Evolutionary conservation across 2,888 invertebrate species (phyloP), one percentile per base, ranked within the genome.

Genomic region (Drosophila gaucha): DNA sequence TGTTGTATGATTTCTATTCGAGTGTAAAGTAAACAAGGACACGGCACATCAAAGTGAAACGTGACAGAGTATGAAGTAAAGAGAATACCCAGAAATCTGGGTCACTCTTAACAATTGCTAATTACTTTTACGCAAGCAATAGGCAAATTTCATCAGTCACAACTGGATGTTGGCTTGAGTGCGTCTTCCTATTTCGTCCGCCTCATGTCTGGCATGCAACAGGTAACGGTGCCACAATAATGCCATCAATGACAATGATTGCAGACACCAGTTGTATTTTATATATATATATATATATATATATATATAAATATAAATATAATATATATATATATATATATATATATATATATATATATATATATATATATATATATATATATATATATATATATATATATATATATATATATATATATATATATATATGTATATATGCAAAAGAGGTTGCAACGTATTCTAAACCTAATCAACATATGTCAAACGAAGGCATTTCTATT

Each of bases 391-490:
- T 38, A 35, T 47, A 22, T 14, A 26, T 1, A 2, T 10, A 5
- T 24, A 4, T 39, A 22, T 22, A 39, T 24, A 24, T n/a, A 41
- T 6, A 20, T 6, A 38, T 20, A 20, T 12, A 20, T 38, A 12
- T 22, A 22, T 41, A 24, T 24, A 24, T 43, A 5, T 26, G 14
- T 16, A 5, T 44, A 6, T 44, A 18, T 44, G 59, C 33, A 43
- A 52, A 74, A 77, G 36, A 51, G 49, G 59, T 68, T 67, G 78
- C 56, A 65, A 30, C 31, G 57, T 60, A 60, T 47, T 65, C 56
- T 43, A 41, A 80, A 84, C 57, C 54, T 80, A 77, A 73, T 80
- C 80, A 78, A 60, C 65, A 62, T 60, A 78, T 67, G 36, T 43
- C 70, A 57, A 60, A 57, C 62, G 50, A 2, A 38, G 39, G n/a